Conservation (phyloP, 2,113 vertebrate species). For the Trochalopteron elliotii region DNA sequence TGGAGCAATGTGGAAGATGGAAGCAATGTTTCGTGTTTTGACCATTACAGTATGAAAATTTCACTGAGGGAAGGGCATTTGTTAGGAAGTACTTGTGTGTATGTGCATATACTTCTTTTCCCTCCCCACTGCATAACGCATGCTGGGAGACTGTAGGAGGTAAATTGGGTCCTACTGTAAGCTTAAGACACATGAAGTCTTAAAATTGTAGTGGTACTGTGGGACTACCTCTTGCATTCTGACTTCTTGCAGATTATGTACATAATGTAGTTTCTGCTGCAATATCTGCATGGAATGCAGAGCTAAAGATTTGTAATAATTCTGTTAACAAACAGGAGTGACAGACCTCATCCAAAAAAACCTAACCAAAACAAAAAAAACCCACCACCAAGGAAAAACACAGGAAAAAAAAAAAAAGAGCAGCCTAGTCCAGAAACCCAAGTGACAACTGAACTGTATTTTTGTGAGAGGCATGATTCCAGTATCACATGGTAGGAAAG, state of each 20-base stretch:
- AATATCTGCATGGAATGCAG: not conserved
- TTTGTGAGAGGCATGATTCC: conserved; percentile 7
- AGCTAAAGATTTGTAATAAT: not conserved
- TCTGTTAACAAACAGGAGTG: not conserved
- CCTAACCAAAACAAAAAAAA: not conserved
- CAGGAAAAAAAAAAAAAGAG: no score
- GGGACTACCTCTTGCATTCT: not conserved
- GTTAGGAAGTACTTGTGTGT: not conserved
- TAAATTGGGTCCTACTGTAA: not conserved
- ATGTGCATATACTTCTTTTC: not conserved
- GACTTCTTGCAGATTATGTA: not conserved
- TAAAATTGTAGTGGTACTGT: not conserved
- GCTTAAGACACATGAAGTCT: not conserved
- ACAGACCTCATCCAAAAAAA: not conserved
- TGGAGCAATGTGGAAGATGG: not conserved
- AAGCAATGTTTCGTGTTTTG: not conserved
- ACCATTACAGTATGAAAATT: not conserved
- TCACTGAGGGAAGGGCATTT: not conserved
- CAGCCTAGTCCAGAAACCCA: not conserved
- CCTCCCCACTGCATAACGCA: not conserved
- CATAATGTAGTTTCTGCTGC: not conserved
- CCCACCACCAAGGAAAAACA: not conserved
- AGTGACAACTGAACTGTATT: not conserved
- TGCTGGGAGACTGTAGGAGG: not conserved
- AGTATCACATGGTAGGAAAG: not conserved